phyloP scores from a whole-genome alignment of 2,113 vertebrate species.

The Odontophorus gujanensis region DNA sequence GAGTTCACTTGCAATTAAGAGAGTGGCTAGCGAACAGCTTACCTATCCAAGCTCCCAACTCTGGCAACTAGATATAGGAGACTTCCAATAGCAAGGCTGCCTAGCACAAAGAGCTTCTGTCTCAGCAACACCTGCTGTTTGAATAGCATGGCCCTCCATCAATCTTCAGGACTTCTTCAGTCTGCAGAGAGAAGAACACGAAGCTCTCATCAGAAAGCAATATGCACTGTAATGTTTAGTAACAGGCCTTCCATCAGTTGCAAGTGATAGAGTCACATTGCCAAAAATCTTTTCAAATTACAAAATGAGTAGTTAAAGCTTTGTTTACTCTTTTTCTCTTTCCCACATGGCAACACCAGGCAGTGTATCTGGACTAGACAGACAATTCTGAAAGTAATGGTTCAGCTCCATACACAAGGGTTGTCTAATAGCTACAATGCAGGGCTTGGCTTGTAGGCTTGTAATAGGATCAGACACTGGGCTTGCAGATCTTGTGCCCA shows the following conservation, averaged over 20 bases:
- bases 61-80: conserved; percentile 95
- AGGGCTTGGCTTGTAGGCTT: background rate
- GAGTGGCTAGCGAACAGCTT: conserved; percentile 50
- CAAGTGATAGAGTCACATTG: conserved; percentile 67
- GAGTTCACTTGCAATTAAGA: background rate
- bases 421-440: background rate
- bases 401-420: background rate
- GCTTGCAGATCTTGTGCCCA: background rate
- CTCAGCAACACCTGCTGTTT: conserved; percentile 98
- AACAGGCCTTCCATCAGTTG: conserved; percentile 70
- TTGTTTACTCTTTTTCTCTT: background rate
- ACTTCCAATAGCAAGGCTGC: conserved; percentile 93
- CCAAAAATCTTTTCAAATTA: conserved; percentile 30
- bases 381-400: background rate
- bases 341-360: background rate
- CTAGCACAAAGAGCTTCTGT: conserved; percentile 96
- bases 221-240: conserved; percentile 62
- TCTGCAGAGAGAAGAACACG: conserved; percentile 80
- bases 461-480: background rate
- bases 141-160: conserved; percentile 99
- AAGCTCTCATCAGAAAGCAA: conserved; percentile 70
- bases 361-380: background rate
- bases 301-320: conserved; percentile 43
- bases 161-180: conserved; percentile 94
- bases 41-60: conserved; percentile 98